Evolutionary conservation across 2,888 invertebrate genomes (phyloP), one percentile per base, ranked within the genome.

Genomic region (Pteria penguin): DNA sequence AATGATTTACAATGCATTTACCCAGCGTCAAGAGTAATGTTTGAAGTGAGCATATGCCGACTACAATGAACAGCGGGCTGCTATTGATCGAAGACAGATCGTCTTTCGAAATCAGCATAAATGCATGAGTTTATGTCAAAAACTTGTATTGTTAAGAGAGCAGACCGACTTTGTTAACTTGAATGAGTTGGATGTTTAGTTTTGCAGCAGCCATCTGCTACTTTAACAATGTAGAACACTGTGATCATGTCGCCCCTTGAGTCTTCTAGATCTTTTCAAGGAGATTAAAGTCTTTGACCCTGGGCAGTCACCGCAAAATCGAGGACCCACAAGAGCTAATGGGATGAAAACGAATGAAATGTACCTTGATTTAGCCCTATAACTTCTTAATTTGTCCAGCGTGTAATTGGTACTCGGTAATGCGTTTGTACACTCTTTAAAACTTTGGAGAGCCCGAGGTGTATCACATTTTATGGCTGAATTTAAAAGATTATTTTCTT

Each of bases 281-380:
- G 54, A 63, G 57, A 58, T 63, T 45, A 27, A 32, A 65, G 69
- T 57, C 65, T 72, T 70, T 65, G 55, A 60, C 63, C 73, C 27
- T 31, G 36, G 36, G 69, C 76, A 69, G 52, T 45, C 72, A 77
- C 76, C 76, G 70, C 72, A 72, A 77, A 77, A 72, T 77, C 73
- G 72, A 77, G 73, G 29, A 77, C 69, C 69, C 36, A 31, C 66
- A 70, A 77, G 73, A 77, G 76, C 73, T 77, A 77, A 77, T 77
- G 69, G 65, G 57, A 60, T 32, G 32, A 66, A 60, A 72, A 60
- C 55, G 62, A 63, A 72, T 45, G 32, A 77, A 70, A 65, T 60
- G 69, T 72, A 77, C 61, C 68, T 60, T 61, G 67, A 67, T 58
- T 52, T 61, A 26, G 63, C n/a, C 60, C 60, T 52, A 73, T 63